A percentile compares a stretch with the other conserved stretches of the same genome.
These are phyloP conservation scores for Orgyia antiqua DNA, from an alignment of 2,888 invertebrate species.

Conservation along the genomic window DNA sequence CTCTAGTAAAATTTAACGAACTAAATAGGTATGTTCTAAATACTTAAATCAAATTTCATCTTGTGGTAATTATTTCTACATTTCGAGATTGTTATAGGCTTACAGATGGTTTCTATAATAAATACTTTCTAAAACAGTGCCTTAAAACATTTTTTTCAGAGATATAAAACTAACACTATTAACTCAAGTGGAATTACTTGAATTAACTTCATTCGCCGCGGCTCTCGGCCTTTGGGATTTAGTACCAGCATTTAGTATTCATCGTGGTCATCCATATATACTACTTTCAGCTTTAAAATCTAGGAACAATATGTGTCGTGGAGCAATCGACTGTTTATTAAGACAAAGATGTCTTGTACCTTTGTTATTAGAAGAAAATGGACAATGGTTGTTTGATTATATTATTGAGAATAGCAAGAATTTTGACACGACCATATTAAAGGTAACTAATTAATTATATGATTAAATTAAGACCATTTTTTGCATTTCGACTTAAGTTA, in stretches of 20 bases:
- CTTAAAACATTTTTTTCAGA: constrained; percentile 27
- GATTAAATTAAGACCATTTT: too few relatives aligned
- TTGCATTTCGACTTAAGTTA: too few relatives aligned
- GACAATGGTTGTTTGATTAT: constrained; percentile 72
- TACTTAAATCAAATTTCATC: too few relatives aligned
- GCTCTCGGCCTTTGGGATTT: constrained; percentile 70
- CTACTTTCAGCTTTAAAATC: constrained; percentile 47
- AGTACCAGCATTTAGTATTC: constrained; percentile 55
- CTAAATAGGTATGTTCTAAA: too few relatives aligned
- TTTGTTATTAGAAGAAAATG: constrained; percentile 56
- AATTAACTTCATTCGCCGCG: constrained; percentile 51
- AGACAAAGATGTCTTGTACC: constrained; percentile 51
- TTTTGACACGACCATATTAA: constrained; percentile 73
- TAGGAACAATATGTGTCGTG: constrained; percentile 50
- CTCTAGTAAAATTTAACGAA: too few relatives aligned
- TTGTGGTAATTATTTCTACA: too few relatives aligned
- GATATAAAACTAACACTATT: constrained; percentile 53
- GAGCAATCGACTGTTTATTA: constrained; percentile 49
- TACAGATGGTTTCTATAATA: too few relatives aligned
- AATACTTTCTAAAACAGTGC: not conserved
- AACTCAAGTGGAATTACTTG: constrained; percentile 43
- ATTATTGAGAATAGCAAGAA: constrained; percentile 68
- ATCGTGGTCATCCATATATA: constrained; percentile 52
- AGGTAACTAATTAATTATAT: too few relatives aligned
- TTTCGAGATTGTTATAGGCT: too few relatives aligned